Evolutionary conservation across 1,140 invertebrate genomes (phyloP).

Genomic region (Ctenoplectra terminalis): DNA sequence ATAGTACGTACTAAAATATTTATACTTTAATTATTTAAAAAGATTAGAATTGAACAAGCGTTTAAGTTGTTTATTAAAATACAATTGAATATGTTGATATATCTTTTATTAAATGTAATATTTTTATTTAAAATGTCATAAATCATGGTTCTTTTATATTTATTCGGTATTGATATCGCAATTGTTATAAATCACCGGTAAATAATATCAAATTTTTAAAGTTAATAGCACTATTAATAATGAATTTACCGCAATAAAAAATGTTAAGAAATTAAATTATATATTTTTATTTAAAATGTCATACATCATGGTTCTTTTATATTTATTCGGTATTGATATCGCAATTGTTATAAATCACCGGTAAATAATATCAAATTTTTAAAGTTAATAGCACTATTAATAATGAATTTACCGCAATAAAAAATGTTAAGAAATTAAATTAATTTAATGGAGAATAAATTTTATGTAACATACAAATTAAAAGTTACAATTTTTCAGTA

Average conservation of each 20-base stretch:
- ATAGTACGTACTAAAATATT: no score
- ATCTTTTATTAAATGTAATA: no score
- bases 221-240: not conserved
- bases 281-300: no score
- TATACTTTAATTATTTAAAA: no score
- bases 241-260: not conserved
- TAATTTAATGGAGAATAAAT: not conserved
- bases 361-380: not conserved
- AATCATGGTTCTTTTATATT: no score
- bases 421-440: not conserved
- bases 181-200: not conserved
- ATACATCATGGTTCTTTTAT: no score
- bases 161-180: not conserved
- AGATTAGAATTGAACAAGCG: no score
- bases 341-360: not conserved
- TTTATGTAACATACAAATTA: not conserved
- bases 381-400: not conserved
- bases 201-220: conserved; percentile 5
- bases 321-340: not conserved
- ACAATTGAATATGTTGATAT: no score
- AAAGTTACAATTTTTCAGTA: not conserved
- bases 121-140: no score
- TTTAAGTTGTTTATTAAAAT: no score
- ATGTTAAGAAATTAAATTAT: not conserved
- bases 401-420: not conserved